Conservation (phyloP, 2,888 invertebrate genomes). For the Calliphora vomitoria region DNA sequence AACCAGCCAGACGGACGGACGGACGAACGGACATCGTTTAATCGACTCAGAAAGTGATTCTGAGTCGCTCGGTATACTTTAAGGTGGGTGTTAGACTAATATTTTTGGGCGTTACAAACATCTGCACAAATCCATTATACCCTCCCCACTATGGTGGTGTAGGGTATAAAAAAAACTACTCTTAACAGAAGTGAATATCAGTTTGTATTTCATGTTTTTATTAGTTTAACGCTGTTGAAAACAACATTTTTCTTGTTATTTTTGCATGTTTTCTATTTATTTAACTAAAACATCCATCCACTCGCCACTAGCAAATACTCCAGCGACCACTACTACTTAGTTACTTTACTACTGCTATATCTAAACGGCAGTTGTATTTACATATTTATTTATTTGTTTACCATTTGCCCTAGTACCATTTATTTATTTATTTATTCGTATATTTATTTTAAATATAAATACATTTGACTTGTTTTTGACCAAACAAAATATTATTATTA, state of each 20-base stretch:
- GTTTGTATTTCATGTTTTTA: not conserved
- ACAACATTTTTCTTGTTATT: not conserved
- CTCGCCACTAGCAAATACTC: not conserved
- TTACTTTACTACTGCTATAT: not conserved
- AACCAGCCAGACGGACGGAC: too few species aligned
- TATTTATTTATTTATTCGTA: not conserved
- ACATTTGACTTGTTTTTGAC: conserved; percentile 14
- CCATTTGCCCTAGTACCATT: not conserved
- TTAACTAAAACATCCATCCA: not conserved
- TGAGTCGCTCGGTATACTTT: too few species aligned
- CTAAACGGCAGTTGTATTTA: not conserved
- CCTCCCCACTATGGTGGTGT: too few species aligned
- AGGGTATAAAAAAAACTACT: too few species aligned
- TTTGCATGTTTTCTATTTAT: not conserved
- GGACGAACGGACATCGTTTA: too few species aligned
- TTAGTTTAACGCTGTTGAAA: not conserved
- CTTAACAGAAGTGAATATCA: not conserved
- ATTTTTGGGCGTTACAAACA: too few species aligned
- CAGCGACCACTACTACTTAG: not conserved
- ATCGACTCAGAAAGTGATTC: too few species aligned
- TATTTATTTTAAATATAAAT: conserved; percentile 15
- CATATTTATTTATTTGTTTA: not conserved
- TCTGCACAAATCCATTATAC: too few species aligned
- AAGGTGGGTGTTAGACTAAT: too few species aligned
- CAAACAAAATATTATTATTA: conserved; percentile 29